Conservation (phyloP, 2,113 vertebrate genomes). For the Pseudorhombus dupliciocellatus region DNA sequence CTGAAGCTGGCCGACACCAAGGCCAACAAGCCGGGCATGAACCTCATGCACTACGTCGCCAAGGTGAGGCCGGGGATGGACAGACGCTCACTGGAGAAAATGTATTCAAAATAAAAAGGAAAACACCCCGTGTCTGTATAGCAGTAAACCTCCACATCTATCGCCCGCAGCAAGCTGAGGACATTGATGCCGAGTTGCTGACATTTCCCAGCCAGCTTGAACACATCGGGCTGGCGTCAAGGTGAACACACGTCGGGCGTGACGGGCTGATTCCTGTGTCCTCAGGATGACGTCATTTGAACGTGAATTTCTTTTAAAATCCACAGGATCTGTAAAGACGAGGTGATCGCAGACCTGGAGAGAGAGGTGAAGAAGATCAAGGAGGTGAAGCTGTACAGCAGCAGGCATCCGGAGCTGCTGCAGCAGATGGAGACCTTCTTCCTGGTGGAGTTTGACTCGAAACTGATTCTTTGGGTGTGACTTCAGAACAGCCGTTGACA, state of each 20-base stretch:
- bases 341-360: slow-evolving; percentile 76
- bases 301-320: background rate
- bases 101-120: background rate
- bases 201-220: slow-evolving; percentile 75
- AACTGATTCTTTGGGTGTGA: background rate
- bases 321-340: slow-evolving; percentile 79
- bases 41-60: slow-evolving; percentile 85
- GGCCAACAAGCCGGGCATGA: slow-evolving; percentile 85
- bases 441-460: slow-evolving; percentile 49
- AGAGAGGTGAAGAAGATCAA: slow-evolving; percentile 72
- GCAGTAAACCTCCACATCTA: background rate
- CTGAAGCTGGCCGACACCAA: slow-evolving; percentile 85
- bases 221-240: slow-evolving; percentile 75
- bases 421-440: slow-evolving; percentile 77
- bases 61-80: slow-evolving; percentile 71
- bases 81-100: background rate
- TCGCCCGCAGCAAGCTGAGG: slow-evolving; percentile 77
- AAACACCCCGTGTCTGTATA: background rate
- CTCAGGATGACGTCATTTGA: background rate
- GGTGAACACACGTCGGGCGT: slow-evolving; percentile 52
- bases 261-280: background rate
- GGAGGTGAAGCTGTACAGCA: slow-evolving; percentile 69
- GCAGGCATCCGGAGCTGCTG: slow-evolving; percentile 62
- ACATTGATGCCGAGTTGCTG: slow-evolving; percentile 73
- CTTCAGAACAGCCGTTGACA: background rate